Percentiles rank a stretch among this genome's conserved stretches.
These are phyloP conservation scores for Oenanthe oenanthe DNA, from an alignment of 2,113 vertebrate genomes.

Conservation along the genomic window DNA sequence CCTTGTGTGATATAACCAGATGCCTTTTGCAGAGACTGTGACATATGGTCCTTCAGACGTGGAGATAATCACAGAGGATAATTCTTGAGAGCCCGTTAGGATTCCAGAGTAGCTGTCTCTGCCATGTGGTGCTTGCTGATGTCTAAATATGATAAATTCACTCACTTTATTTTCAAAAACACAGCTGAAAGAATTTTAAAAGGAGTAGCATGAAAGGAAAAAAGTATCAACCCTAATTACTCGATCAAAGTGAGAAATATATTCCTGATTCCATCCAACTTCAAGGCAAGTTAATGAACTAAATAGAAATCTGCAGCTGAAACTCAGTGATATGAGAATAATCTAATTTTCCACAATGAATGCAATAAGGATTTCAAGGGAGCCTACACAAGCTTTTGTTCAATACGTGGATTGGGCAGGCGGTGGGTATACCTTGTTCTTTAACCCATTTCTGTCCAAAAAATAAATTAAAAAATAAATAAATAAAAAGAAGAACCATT, in stretches of 20 bases:
- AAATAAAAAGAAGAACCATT: not conserved
- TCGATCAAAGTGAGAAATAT: conserved; percentile 67
- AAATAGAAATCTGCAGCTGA: conserved; percentile 52
- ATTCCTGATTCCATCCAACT: conserved; percentile 61
- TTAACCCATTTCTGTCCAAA: not conserved
- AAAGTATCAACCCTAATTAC: conserved; percentile 46
- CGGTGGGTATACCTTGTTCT: not conserved
- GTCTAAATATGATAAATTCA: conserved; percentile 62
- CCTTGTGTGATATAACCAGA: conserved; percentile 47
- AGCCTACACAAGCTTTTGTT: conserved; percentile 2
- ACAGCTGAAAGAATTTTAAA: conserved; percentile 61
- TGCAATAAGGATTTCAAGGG: conserved; percentile 33
- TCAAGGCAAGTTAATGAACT: conserved; percentile 65
- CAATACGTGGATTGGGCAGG: not conserved
- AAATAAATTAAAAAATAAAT: too few relatives aligned
- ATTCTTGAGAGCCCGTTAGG: conserved; percentile 63
- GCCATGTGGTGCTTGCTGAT: conserved; percentile 58
- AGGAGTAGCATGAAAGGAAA: conserved; percentile 17
- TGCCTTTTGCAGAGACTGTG: conserved; percentile 64
- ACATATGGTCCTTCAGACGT: conserved; percentile 64
- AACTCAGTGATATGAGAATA: conserved; percentile 60
- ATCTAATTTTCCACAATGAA: conserved; percentile 58
- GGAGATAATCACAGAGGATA: conserved; percentile 62
- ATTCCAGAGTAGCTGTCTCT: conserved; percentile 59
- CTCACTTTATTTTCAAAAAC: conserved; percentile 64